Evolutionary conservation across 2,113 vertebrate species (phyloP), one percentile per base, ranked within the genome.

Genomic region (Collichthys lucidus): DNA sequence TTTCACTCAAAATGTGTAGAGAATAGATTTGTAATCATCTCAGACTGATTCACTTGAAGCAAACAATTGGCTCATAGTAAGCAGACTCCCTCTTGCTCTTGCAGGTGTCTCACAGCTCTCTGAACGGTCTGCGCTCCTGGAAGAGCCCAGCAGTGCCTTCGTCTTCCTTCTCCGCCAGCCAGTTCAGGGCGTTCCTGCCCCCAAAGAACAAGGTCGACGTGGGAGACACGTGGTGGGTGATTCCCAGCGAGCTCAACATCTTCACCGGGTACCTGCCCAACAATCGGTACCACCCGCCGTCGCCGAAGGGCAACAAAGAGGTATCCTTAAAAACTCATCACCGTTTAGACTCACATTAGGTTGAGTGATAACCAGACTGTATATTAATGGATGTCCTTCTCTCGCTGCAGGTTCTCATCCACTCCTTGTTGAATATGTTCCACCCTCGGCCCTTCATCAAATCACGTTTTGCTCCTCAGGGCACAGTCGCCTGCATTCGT

Each of bases 211-310:
- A 96, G 12, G 22, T 82, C 4, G 94, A 95, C 22, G 92, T 97
- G 10, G 97, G 96, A 0, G 96, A 97, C 77, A 95, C 96, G 0
- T 99, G 98, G 98, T 99, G 98, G 98, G 93, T 99, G 86, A 95
- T 99, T 79, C 97, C 98, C 10, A 97, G 96, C 0, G 98, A 99
- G 75, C 87, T 99, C 80, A 99, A 96, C 82, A 96, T 99, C 94
- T 98, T 99, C 92, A 98, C 97, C 0, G 97, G 98, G 3, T 99
- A 99, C 74, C 92, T 99, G 85, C 96, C 98, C 82, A 99, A 99
- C 92, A 99, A 98, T 84, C 96, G 98, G 20, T 98, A 98, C 92
- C 97, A 98, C 82, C 97, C 98, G 46, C 98, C 98, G 0, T 77
- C 95, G 2, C 97, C 97, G 12, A 96, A 95, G 69, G 98, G 98